Evolutionary conservation across 1,140 invertebrate species (phyloP), one percentile per base, ranked within the genome.

Genomic region (Drosophila neocordata): DNA sequence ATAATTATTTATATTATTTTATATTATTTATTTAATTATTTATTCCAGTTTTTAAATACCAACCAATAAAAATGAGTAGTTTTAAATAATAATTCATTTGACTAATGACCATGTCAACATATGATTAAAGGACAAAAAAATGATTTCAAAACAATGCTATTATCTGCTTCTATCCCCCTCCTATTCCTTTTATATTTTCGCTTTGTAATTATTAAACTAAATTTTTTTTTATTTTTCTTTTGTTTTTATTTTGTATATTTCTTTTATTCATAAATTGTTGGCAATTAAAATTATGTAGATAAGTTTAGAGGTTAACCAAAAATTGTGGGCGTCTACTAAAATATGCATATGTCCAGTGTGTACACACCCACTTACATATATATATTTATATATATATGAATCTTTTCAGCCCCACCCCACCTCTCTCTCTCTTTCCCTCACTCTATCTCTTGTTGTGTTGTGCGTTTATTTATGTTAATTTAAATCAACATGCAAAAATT

Each of bases 401-500:
- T n/a, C n/a, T n/a, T n/a, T n/a, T n/a, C n/a, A n/a, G n/a, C n/a
- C 22, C 7, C 11, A 37, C 53, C 27, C 31, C 13, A 7, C 35
- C 7, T n/a, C 11, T 5, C 6, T 9, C 37, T 24, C 22, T 24
- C 24, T 15, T 18, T 18, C 59, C 20, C 38, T 24, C 71, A 57
- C 63, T 73, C 52, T 61, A 65, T 73, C 64, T 61, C 56, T 73
- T 73, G 71, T 71, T 73, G 41, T 18, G 15, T 48, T 72, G 64
- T 69, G 69, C 73, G 73, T 76, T 76, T 76, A 76, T 76, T 76
- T 76, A 76, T 76, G 73, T 76, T 76, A 76, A 76, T 76, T 76
- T 76, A 75, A 76, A 76, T 76, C 73, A 76, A 76, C 73, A 76
- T 76, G 73, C 73, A 76, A 76, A 76, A 76, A 76, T 76, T 76